Conservation (phyloP, 2,888 invertebrate species). For the Chrysopilus asiliformis region DNA sequence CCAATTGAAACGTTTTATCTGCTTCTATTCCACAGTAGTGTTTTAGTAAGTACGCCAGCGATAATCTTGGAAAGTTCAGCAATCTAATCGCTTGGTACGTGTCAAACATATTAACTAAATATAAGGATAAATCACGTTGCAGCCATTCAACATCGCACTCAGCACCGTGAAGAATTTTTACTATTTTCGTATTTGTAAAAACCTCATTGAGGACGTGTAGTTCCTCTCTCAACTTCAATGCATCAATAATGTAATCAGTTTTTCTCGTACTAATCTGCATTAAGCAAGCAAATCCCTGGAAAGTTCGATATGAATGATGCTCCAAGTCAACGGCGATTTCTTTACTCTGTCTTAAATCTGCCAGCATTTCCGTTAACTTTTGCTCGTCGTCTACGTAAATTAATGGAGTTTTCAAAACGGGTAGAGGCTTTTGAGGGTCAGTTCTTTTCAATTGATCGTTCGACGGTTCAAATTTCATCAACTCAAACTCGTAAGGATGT, state of each 20-base stretch:
- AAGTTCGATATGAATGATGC: slow-evolving; percentile 86
- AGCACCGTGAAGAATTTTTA: slow-evolving; percentile 93
- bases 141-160: slow-evolving; percentile 82
- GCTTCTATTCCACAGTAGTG: slow-evolving; percentile 64
- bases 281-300: slow-evolving; percentile 88
- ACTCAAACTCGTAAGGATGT: slow-evolving; percentile 81
- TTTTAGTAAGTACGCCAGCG: slow-evolving; percentile 64
- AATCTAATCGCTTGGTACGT: slow-evolving; percentile 77
- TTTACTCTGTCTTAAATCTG: slow-evolving; percentile 48
- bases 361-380: slow-evolving; percentile 49
- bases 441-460: slow-evolving; percentile 37
- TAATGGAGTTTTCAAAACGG: slow-evolving; percentile 50
- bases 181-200: slow-evolving; percentile 76
- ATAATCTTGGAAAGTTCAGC: slow-evolving; percentile 54
- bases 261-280: slow-evolving; percentile 79
- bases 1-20: slow-evolving; percentile 84
- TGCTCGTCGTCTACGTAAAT: slow-evolving; percentile 52
- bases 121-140: slow-evolving; percentile 88
- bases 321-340: slow-evolving; percentile 85
- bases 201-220: slow-evolving; percentile 72
- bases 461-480: slow-evolving; percentile 56
- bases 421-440: slow-evolving; percentile 33
- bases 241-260: slow-evolving; percentile 81
- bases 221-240: slow-evolving; percentile 68
- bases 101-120: slow-evolving; percentile 95